Evolutionary conservation across 2,113 vertebrate genomes (phyloP).

Genomic region (Ariopsis seemanni): DNA sequence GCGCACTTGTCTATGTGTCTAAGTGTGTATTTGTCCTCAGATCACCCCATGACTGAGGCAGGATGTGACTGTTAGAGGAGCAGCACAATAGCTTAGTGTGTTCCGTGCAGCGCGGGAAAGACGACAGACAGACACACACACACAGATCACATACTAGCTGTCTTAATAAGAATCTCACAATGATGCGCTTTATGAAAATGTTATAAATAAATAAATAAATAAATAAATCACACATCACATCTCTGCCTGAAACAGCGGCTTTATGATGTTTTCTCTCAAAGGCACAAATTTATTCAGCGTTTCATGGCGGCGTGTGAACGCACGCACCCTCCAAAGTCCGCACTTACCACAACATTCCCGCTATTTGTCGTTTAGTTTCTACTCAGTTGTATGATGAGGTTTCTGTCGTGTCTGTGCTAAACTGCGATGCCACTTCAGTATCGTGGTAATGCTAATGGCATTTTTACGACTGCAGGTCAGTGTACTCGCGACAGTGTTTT

Average conservation of each 20-base stretch:
- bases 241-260: background rate
- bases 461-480: background rate
- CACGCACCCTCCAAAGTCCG: background rate
- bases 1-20: constrained; percentile 21
- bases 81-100: constrained; percentile 52
- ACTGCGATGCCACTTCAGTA: background rate
- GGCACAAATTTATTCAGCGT: background rate
- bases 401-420: background rate
- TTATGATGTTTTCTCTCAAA: background rate
- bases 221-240: background rate
- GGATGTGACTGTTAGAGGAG: constrained; percentile 45
- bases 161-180: background rate
- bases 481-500: background rate
- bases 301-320: background rate
- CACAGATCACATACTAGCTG: background rate
- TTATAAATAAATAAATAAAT: background rate
- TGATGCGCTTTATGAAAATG: background rate
- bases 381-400: background rate
- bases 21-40: constrained; percentile 47
- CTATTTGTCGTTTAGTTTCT: background rate
- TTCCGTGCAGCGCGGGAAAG: constrained; percentile 35
- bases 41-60: constrained; percentile 58
- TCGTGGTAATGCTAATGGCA: background rate
- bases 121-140: constrained; percentile 1
- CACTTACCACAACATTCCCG: background rate